These are phyloP conservation scores for Idaea biselata DNA, from an alignment of 2,888 invertebrate species.

Conservation along the genomic window DNA sequence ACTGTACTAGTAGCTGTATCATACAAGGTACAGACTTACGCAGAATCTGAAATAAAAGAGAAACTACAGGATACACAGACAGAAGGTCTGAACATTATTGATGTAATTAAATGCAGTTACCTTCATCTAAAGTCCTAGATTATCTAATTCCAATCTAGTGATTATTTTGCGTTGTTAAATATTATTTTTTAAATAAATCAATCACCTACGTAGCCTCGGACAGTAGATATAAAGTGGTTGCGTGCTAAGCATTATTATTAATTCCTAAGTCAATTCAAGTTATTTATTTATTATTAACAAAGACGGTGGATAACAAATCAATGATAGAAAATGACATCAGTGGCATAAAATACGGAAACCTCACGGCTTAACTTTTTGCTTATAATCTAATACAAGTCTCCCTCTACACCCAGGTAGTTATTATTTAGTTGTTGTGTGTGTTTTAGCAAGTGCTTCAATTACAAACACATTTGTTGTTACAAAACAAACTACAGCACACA, in stretches of 20 bases:
- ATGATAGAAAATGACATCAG: neutral
- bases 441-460: neutral
- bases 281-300: no score
- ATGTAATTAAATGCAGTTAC: neutral
- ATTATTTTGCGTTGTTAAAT: neutral
- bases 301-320: neutral
- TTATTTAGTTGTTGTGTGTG: neutral
- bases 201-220: neutral
- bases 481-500: neutral
- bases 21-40: no score
- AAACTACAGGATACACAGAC: constrained; percentile 39
- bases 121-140: neutral
- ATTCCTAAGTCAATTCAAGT: neutral
- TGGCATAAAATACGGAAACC: neutral
- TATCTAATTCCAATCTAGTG: no score
- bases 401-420: neutral
- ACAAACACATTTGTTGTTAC: neutral
- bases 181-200: neutral
- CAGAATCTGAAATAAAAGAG: constrained; percentile 13
- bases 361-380: neutral
- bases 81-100: constrained; percentile 26
- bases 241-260: neutral
- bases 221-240: neutral
- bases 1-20: no score
- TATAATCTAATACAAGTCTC: neutral